Evolutionary conservation across 2,888 invertebrate genomes (phyloP).

Genomic region (Cylloceria caligata): DNA sequence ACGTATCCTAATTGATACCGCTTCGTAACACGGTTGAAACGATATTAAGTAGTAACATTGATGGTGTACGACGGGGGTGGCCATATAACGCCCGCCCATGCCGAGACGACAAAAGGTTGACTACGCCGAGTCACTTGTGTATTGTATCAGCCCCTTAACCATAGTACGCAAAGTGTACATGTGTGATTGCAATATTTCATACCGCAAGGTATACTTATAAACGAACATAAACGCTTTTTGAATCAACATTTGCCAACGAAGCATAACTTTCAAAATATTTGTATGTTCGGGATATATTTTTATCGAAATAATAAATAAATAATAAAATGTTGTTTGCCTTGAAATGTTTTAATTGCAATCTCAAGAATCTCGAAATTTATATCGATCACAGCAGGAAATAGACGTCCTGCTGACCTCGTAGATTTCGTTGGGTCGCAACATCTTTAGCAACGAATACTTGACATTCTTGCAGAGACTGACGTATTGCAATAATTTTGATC

Average conservation of each 20-base stretch:
- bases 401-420: conserved; percentile 66
- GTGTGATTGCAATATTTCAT: neutral
- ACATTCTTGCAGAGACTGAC: conserved; percentile 74
- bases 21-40: conserved; percentile 61
- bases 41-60: conserved; percentile 62
- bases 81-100: conserved; percentile 58
- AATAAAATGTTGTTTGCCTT: neutral
- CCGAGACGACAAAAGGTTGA: conserved; percentile 67
- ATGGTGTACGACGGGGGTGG: conserved; percentile 60
- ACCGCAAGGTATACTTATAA: neutral
- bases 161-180: neutral
- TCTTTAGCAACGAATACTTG: conserved; percentile 71
- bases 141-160: conserved; percentile 55
- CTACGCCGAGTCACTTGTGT: conserved; percentile 51
- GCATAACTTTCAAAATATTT: neutral
- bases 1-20: conserved; percentile 68
- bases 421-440: conserved; percentile 66
- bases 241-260: neutral
- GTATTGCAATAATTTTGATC: conserved; percentile 74
- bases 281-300: neutral
- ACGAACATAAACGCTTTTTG: neutral
- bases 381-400: conserved; percentile 52
- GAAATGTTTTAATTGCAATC: neutral
- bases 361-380: conserved; percentile 28
- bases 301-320: neutral